Evolutionary conservation across 2,797 vertebrate species (phyloP).

Genomic region (Alfaro cultratus): DNA sequence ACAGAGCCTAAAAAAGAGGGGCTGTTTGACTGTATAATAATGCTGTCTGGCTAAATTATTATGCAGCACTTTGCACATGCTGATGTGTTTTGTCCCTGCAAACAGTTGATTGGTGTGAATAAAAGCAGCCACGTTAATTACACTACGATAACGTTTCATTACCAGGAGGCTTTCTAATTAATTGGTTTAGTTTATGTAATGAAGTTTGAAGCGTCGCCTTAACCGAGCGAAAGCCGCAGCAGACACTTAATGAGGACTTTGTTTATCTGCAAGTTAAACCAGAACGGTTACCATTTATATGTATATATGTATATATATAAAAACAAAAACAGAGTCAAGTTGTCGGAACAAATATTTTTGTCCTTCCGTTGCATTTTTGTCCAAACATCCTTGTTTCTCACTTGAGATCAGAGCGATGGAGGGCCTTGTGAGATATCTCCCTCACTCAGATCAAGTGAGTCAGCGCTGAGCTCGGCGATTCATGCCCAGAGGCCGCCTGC

Average conservation of each 20-base stretch:
- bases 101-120: constrained; percentile 15
- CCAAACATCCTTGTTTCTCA: constrained; percentile 5
- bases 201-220: constrained; percentile 21
- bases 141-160: constrained; percentile 45
- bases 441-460: constrained; percentile 43
- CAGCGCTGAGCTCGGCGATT: constrained; percentile 33
- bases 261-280: constrained; percentile 12
- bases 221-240: constrained; percentile 15
- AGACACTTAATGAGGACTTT: constrained; percentile 28
- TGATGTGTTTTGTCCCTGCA: constrained; percentile 40
- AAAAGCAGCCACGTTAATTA: constrained; percentile 49
- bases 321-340: not conserved
- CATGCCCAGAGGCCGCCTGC: constrained; percentile 32
- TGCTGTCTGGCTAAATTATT: constrained; percentile 37
- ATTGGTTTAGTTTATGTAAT: constrained; percentile 52
- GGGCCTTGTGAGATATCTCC: constrained; percentile 31
- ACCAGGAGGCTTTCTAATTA: constrained; percentile 48
- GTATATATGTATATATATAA: too few species aligned
- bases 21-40: constrained; percentile 20
- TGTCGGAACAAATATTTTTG: constrained; percentile 1
- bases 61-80: constrained; percentile 19
- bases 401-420: constrained; percentile 26
- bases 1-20: not conserved
- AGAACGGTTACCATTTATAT: not conserved
- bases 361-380: constrained; percentile 12